Percentiles rank a stretch among this genome's conserved stretches.
phyloP scores from a whole-genome alignment of 2,797 vertebrate species.

The Lycodopsis pacificus region DNA sequence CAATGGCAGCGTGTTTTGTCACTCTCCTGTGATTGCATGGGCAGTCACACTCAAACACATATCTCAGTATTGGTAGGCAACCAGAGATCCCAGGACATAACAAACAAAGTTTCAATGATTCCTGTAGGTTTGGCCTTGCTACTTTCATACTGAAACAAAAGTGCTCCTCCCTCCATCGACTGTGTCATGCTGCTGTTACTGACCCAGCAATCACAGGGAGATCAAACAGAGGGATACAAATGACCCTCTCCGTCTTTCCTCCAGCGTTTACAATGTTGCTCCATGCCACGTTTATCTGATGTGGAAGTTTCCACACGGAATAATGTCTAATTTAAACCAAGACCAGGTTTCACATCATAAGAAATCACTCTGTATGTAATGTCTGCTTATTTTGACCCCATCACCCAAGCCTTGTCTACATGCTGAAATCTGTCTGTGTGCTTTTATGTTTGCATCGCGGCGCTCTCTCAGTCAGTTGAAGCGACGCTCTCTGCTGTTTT shows the following conservation, averaged over 20 bases:
- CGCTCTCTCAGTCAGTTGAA: constrained; percentile 29
- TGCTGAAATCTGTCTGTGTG: constrained; percentile 47
- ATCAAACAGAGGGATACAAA: constrained; percentile 25
- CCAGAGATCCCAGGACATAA: not conserved
- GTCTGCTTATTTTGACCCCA: constrained; percentile 49
- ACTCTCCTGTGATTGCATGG: constrained; percentile 57
- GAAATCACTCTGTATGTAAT: constrained; percentile 23
- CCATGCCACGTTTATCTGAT: constrained; percentile 43
- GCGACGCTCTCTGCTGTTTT: constrained; percentile 35
- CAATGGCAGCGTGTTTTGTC: constrained; percentile 42
- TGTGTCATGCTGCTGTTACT: constrained; percentile 14
- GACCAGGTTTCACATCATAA: constrained; percentile 21
- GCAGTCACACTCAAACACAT: constrained; percentile 30
- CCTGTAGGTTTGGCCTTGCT: not conserved
- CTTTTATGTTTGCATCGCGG: constrained; percentile 56
- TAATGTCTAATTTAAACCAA: constrained; percentile 19
- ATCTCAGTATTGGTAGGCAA: not conserved
- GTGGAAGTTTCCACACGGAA: constrained; percentile 27
- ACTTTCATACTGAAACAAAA: not conserved
- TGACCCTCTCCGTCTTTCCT: constrained; percentile 41
- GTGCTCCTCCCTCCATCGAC: not conserved
- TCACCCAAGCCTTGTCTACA: constrained; percentile 49
- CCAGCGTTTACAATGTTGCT: constrained; percentile 40
- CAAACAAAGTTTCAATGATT: not conserved
- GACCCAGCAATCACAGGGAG: constrained; percentile 50